Evolutionary conservation across 2,888 invertebrate species (phyloP), one percentile per base, ranked within the genome.

Genomic region (Chrysomela aeneicollis): DNA sequence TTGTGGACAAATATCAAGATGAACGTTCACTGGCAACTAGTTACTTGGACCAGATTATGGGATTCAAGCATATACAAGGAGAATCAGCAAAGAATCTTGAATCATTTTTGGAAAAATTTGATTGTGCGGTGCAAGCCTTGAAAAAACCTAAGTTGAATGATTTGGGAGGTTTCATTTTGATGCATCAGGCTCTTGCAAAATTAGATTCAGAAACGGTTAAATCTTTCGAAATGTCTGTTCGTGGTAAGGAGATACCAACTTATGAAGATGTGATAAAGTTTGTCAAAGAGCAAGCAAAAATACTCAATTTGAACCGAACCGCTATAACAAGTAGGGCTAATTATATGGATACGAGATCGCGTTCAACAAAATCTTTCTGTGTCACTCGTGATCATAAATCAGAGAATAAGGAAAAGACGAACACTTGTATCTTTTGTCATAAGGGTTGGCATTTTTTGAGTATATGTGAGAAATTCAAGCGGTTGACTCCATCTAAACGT

Each of bases 41-140:
- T 15, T 35, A 35, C 10, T 35, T 42, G 42, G 15, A 42, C n/a
- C 42, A 42, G 42, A 10, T 49, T 4, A 19, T 49, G 19, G 22
- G 19, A 1, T 49, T 22, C 49, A 22, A 49, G n/a, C 49, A 18
- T 18, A 42, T 54, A 22, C 60, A 60, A 12, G 42, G 42, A 2
- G 60, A 64, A 53, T 54, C 64, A 15, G n/a, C 50, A 17, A 50
- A 60, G 21, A 42, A 42, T 55, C 50, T 64, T 2, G 52, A 54
- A 32, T 30, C 21, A 32, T 63, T 63, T 63, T 59, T 59, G 30
- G 64, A 64, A 30, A 64, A 55, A 26, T 59, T 60, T 37, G 55
- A 64, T 37, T n/a, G 50, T 6, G 60, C 64, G 9, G 42, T 60
- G 8, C 32, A 19, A 4, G 60, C 49, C 19, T 19, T 49, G 19